phyloP scores from a whole-genome alignment of 2,113 vertebrate species.

The Oreochromis spilurus region DNA sequence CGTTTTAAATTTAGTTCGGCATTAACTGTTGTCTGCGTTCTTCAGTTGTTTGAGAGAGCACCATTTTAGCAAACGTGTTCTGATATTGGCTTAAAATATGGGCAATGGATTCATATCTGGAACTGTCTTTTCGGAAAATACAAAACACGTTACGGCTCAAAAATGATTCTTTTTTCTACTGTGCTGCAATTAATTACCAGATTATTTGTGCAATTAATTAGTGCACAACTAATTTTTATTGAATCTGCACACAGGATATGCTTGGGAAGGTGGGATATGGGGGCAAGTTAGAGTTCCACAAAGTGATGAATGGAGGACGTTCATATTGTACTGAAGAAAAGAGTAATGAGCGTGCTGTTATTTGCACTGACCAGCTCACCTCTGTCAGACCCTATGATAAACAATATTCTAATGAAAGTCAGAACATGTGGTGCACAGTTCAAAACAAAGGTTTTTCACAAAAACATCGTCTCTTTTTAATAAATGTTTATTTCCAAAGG shows the following conservation, averaged over 20 bases:
- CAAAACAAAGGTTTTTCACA: not conserved
- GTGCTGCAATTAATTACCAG: not conserved
- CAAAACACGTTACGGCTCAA: too few relatives aligned
- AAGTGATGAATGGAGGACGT: not conserved
- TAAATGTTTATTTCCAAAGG: not conserved
- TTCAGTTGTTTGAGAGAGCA: too few relatives aligned
- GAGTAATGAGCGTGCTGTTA: not conserved
- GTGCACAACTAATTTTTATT: not conserved
- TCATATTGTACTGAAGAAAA: not conserved
- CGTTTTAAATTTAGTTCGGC: too few relatives aligned
- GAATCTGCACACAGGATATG: rapidly evolving
- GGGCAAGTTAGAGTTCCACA: not conserved
- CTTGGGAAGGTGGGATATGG: not conserved
- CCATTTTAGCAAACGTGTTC: too few relatives aligned
- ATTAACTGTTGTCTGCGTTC: too few relatives aligned
- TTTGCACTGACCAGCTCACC: not conserved
- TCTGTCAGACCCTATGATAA: not conserved
- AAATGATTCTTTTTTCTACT: too few relatives aligned
- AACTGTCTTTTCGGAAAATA: too few relatives aligned
- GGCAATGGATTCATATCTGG: too few relatives aligned
- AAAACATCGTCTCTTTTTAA: not conserved
- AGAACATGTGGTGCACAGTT: not conserved
- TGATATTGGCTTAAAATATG: too few relatives aligned
- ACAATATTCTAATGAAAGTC: not conserved
- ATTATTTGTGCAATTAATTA: not conserved